A percentile compares a stretch with the other conserved stretches of the same genome.
These are phyloP conservation scores for Trogon melanurus DNA, from an alignment of 2,113 vertebrate genomes.

Conservation along the genomic window DNA sequence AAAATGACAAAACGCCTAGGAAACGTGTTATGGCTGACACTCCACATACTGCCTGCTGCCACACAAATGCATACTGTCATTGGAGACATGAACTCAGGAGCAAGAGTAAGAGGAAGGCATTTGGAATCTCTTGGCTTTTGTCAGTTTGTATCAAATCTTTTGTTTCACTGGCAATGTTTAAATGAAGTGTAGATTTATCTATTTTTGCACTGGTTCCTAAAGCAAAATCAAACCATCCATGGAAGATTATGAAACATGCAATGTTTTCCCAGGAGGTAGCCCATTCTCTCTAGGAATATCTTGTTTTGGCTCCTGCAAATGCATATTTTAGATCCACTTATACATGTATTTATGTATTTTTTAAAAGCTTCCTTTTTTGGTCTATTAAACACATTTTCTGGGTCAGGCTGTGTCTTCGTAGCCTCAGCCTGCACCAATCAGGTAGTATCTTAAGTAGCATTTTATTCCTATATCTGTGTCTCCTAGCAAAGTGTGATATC, in stretches of 20 bases:
- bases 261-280: background rate
- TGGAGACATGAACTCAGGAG: background rate
- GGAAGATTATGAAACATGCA: slow-evolving; percentile 6
- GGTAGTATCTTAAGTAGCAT: background rate
- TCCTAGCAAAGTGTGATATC: slow-evolving; percentile 26
- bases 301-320: slow-evolving; percentile 27
- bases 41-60: background rate
- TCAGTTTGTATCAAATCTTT: slow-evolving; percentile 24
- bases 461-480: background rate
- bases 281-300: slow-evolving; percentile 47
- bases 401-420: background rate
- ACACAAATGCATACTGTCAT: background rate
- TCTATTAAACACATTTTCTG: slow-evolving; percentile 47
- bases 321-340: slow-evolving; percentile 20
- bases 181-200: background rate
- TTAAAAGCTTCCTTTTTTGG: slow-evolving; percentile 25
- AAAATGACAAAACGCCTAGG: background rate
- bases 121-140: background rate
- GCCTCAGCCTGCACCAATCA: background rate
- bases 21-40: background rate
- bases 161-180: background rate
- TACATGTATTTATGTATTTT: slow-evolving; percentile 38
- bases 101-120: background rate
- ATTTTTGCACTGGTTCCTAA: slow-evolving; percentile 4
- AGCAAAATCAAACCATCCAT: background rate